phyloP scores from a whole-genome alignment of 2,113 vertebrate species.

The Daubentonia madagascariensis region DNA sequence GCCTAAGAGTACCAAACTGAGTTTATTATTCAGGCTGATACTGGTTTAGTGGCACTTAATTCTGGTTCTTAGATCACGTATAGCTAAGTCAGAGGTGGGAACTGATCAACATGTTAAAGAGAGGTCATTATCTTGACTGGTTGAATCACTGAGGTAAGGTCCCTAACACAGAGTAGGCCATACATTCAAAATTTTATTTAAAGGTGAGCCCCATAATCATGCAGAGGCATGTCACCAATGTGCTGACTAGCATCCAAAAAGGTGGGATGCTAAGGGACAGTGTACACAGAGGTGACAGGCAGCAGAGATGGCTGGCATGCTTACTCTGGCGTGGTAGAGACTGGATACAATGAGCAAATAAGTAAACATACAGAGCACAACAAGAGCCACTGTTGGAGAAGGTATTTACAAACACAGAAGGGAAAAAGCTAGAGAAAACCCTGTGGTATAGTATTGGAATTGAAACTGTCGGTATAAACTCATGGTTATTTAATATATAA shows the following conservation, averaged over 20 bases:
- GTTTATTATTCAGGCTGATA: background rate
- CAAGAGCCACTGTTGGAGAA: background rate
- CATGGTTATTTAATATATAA: background rate
- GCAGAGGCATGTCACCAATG: background rate
- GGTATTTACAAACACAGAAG: background rate
- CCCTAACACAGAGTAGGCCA: background rate
- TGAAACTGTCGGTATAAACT: background rate
- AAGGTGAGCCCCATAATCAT: background rate
- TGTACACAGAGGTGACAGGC: background rate
- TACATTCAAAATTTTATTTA: background rate
- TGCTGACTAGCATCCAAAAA: background rate
- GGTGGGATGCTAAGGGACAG: background rate
- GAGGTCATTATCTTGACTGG: background rate
- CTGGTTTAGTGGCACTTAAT: background rate
- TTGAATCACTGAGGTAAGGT: background rate
- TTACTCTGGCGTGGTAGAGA: background rate
- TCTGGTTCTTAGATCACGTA: background rate
- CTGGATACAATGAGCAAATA: background rate
- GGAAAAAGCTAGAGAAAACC: background rate
- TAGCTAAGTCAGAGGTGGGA: background rate
- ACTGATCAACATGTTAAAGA: background rate
- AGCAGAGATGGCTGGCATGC: background rate
- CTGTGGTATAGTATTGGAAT: background rate
- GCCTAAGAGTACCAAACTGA: background rate
- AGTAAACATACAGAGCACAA: background rate